Evolutionary conservation across 2,113 vertebrate genomes (phyloP).

Genomic region (Pyrgilauda ruficollis): DNA sequence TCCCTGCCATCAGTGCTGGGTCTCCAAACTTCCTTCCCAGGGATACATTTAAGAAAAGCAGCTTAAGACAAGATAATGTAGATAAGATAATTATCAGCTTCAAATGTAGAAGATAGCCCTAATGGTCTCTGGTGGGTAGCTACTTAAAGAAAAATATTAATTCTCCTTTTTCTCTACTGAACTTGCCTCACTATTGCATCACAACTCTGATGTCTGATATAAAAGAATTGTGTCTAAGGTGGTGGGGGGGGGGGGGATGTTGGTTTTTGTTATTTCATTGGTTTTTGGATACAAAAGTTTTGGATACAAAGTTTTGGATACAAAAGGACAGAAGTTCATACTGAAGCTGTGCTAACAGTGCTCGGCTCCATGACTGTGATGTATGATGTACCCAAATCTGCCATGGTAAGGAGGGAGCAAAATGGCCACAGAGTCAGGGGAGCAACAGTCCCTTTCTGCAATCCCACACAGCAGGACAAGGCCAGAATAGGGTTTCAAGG

Average conservation of each 20-base stretch:
- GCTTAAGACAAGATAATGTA: not conserved
- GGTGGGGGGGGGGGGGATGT: rapidly evolving
- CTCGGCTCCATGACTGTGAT: not conserved
- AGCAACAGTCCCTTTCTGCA: not conserved
- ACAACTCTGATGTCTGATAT: not conserved
- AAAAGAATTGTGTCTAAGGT: not conserved
- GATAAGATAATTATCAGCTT: not conserved
- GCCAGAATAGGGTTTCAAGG: not conserved
- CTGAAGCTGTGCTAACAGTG: not conserved
- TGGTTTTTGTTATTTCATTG: not conserved
- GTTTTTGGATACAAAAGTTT: not conserved
- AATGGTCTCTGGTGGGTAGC: too few species aligned
- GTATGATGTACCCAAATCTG: not conserved
- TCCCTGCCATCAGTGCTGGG: rapidly evolving
- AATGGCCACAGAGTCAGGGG: rapidly evolving
- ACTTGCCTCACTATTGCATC: not conserved
- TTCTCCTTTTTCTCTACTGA: not conserved
- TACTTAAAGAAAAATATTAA: not conserved
- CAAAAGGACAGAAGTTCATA: not conserved
- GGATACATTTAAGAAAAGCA: not conserved
- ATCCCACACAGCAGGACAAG: rapidly evolving
- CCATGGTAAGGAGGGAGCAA: rapidly evolving
- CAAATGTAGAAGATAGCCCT: not conserved
- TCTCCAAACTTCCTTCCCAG: not conserved
- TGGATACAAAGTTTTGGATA: not conserved